Percentiles rank a stretch among this genome's conserved stretches.
These are phyloP conservation scores for Papilio protenor DNA, from an alignment of 2,888 invertebrate species.

Conservation along the genomic window DNA sequence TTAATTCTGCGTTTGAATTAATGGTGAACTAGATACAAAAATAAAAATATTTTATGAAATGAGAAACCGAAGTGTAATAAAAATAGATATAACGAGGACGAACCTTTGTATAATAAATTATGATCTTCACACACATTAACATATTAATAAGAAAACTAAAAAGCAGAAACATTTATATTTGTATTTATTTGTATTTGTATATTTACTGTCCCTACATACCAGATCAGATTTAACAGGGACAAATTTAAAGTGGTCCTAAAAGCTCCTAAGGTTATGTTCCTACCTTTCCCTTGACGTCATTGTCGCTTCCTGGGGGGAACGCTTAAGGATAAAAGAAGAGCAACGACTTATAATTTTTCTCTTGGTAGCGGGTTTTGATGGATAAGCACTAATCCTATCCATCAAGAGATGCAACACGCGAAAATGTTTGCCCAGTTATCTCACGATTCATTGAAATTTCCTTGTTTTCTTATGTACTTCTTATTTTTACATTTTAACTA, in stretches of 20 bases:
- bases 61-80: background rate
- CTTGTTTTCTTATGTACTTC: background rate
- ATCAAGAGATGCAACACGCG: background rate
- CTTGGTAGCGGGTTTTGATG: background rate
- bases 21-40: constrained; percentile 21
- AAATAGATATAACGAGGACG: background rate
- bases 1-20: constrained; percentile 10
- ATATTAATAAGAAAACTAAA: too few species aligned
- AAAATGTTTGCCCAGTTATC: background rate
- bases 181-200: too few species aligned
- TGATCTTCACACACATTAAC: background rate
- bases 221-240: too few species aligned
- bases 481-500: background rate
- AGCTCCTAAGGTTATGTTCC: too few species aligned
- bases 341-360: background rate
- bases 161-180: too few species aligned
- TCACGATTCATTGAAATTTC: background rate
- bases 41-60: constrained; percentile 20
- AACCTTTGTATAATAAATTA: background rate
- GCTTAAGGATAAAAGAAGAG: background rate
- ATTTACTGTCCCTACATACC: too few species aligned
- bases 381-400: background rate
- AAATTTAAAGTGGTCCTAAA: too few species aligned
- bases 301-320: background rate
- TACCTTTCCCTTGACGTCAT: too few species aligned